These are phyloP conservation scores for Burhinus oedicnemus DNA, from an alignment of 2,113 vertebrate genomes.

Conservation along the genomic window DNA sequence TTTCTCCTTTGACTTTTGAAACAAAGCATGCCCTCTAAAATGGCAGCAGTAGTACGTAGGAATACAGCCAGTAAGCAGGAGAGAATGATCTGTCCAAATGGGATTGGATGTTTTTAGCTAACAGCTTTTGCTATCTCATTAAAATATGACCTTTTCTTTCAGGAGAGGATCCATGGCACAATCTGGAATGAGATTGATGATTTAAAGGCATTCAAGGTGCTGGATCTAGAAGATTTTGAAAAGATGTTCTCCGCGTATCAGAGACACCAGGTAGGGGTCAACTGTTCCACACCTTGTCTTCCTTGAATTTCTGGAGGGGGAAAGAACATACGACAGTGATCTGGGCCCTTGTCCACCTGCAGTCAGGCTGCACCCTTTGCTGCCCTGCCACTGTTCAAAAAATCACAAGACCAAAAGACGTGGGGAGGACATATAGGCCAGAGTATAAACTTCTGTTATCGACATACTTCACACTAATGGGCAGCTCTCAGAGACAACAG, in stretches of 20 bases:
- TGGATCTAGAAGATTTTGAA: constrained; percentile 95
- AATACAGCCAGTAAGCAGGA: neutral
- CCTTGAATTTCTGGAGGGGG: neutral
- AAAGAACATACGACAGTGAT: neutral
- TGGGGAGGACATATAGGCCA: neutral
- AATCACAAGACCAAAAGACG: neutral
- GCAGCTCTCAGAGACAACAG: neutral
- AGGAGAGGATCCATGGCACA: constrained; percentile 92
- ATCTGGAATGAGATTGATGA: constrained; percentile 97
- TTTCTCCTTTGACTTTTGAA: neutral
- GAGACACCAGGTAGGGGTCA: constrained; percentile 83
- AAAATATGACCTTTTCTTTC: neutral
- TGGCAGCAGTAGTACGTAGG: neutral
- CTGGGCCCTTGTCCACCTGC: neutral
- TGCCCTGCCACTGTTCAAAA: neutral
- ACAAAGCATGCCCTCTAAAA: neutral
- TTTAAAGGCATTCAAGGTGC: constrained; percentile 87
- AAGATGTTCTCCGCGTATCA: constrained; percentile 98
- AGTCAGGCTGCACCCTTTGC: neutral
- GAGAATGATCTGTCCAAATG: neutral
- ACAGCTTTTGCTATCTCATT: neutral
- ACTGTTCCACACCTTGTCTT: neutral
- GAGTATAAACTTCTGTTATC: neutral
- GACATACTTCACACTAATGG: neutral
- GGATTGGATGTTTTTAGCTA: neutral